Evolutionary conservation across 2,113 vertebrate genomes (phyloP), one percentile per base, ranked within the genome.

Genomic region (Vimba vimba): DNA sequence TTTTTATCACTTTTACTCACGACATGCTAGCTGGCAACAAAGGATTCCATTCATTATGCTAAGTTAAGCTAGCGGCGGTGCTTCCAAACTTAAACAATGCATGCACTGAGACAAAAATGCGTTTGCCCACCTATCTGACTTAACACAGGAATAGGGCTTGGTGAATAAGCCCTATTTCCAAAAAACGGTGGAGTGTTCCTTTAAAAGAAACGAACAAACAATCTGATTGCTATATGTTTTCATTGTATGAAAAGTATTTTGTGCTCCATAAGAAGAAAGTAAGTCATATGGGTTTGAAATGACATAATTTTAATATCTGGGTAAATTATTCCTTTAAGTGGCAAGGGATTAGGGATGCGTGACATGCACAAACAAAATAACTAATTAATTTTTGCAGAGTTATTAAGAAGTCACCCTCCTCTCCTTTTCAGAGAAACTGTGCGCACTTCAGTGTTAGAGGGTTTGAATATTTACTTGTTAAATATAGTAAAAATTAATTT

Each of bases 351-450:
- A 39, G 69, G 8, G 39, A 21, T 6, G 69, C 2, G 36, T n/a
- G 10, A 43, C 36, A 23, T 3, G 52, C 52, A 39, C 33, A 86
- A 76, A 87, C 79, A 85, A 74, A 62, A 74, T 25, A 39, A 43
- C 64, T 27, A 23, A 52, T 78, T 64, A 4, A 50, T 23, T 59
- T 73, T 55, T 55, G 12, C 25, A 33, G 69, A 1, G 4, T 74
- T 62, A 79, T n/a, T 62, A 64, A 45, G 11, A 80, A 45, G 11
- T 52, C 19, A 23, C 57, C 47, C 75, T 33, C 13, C 27, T 33
- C 25, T 77, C 6, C 2, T 77, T 77, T 50, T 17, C 50, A 64
- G 36, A 23, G 36, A 1, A 50, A 50, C 21, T 15, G 4, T 5
- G 9, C 1, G 9, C 69, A 83, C 33, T 52, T 6, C 9, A 33